Evolutionary conservation across 2,113 vertebrate genomes (phyloP), one percentile per base, ranked within the genome.

Genomic region (Atractosteus spatula): DNA sequence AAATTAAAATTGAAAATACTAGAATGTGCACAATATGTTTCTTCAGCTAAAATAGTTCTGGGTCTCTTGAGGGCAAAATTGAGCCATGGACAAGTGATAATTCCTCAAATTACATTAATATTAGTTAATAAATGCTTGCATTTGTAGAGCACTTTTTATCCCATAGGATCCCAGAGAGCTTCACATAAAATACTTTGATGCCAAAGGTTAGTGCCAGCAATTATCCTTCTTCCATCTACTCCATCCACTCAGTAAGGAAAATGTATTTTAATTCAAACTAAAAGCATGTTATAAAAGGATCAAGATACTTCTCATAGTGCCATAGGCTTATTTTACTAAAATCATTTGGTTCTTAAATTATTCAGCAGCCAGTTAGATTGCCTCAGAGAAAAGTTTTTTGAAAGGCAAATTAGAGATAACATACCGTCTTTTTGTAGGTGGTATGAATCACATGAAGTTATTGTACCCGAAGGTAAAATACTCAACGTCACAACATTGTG

Each of bases 321-420:
- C 14, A 6, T 16, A 14, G 12, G 8, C 13, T 11, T 42, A 29
- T 47, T 59, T 61, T 41, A 13, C 64, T 56, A 13, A 41, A 66
- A 51, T 71, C 12, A 71, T 55, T 62, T 62, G 12, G 57, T 29
- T 16, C 51, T 65, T 43, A 17, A 72, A 72, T 65, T 57, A 55
- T 71, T 55, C 41, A 68, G 55, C 13, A 43, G 51, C 17, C 56
- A 68, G 29, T 51, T 41, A 68, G 17, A 62, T 59, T 57, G 54
- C 44, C 12, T 45, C 10, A 41, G 43, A n/a, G 8, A 54, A 47
- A 72, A 66, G 44, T 8, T 41, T 14, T 59, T n/a, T 61, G 65
- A 71, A 56, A 56, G 43, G 3, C 8, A 44, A 68, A 45, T 51
- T 16, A 73, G 29, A 41, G 3, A 17, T 12, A 54, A 16, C 0